Conservation (phyloP, 2,888 invertebrate genomes). For the Chrysodeixis includens region DNA sequence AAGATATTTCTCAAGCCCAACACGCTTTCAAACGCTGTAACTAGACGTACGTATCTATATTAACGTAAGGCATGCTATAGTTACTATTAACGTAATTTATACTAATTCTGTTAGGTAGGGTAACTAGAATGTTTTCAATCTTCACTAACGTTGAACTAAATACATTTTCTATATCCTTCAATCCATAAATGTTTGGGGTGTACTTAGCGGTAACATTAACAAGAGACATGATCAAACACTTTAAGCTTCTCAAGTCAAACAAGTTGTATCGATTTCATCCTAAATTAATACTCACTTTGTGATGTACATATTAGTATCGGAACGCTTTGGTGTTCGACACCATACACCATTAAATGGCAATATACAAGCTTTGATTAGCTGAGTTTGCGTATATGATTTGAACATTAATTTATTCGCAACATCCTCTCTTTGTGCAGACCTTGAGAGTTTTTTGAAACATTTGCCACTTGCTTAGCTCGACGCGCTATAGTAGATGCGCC, state of each 20-base stretch:
- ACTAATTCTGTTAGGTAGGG: not conserved
- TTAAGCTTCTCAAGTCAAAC: not conserved
- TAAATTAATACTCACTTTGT: no score
- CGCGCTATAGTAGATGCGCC: not conserved
- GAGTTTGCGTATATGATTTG: not conserved
- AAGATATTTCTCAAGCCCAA: constrained; percentile 64
- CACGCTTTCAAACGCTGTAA: constrained; percentile 71
- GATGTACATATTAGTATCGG: no score
- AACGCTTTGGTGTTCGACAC: not conserved
- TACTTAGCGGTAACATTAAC: constrained; percentile 25
- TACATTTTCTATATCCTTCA: not conserved
- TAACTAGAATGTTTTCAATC: not conserved
- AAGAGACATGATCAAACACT: not conserved
- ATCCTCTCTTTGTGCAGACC: not conserved
- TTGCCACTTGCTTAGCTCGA: not conserved
- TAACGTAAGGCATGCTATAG: constrained; percentile 49
- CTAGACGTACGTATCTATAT: constrained; percentile 45
- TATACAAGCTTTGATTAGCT: not conserved
- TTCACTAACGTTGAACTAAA: not conserved
- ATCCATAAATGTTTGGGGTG: constrained; percentile 16
- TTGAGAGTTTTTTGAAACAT: not conserved
- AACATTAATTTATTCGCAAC: not conserved
- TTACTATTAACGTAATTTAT: constrained; percentile 18
- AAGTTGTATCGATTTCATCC: not conserved
- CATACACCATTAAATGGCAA: not conserved